phyloP scores from a whole-genome alignment of 1,140 invertebrate genomes.

The Meteorus sp. region DNA sequence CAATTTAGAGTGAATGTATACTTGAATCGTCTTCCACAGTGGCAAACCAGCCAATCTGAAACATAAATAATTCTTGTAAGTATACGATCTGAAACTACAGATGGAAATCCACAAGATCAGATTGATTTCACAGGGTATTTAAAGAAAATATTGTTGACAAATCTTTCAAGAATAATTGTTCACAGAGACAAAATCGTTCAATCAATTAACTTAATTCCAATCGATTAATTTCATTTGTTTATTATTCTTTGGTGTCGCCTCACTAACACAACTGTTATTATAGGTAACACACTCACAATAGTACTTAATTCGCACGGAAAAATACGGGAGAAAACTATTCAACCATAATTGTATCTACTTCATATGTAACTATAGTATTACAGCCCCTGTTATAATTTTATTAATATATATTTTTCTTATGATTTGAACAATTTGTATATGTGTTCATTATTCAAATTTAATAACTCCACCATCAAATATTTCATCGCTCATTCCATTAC shows the following conservation, averaged over 20 bases:
- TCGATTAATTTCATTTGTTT: slow-evolving; percentile 50
- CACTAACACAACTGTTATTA: background rate
- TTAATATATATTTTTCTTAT: slow-evolving; percentile 17
- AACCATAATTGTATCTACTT: slow-evolving; percentile 37
- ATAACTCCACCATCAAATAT: background rate
- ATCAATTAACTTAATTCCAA: background rate
- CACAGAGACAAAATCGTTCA: background rate
- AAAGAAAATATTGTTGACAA: background rate
- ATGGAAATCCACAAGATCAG: too few relatives aligned
- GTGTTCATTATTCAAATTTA: slow-evolving; percentile 1
- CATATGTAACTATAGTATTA: slow-evolving; percentile 22
- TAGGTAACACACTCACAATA: slow-evolving; percentile 32
- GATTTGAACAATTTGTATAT: slow-evolving; percentile 15
- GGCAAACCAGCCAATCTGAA: slow-evolving; percentile 41
- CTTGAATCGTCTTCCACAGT: slow-evolving; percentile 38
- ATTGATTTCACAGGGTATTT: background rate
- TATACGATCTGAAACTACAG: slow-evolving; percentile 14
- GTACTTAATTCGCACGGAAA: slow-evolving; percentile 22
- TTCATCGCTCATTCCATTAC: background rate
- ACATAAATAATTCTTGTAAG: slow-evolving; percentile 34
- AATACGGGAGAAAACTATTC: slow-evolving; percentile 32
- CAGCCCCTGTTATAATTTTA: background rate
- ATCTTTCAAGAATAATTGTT: background rate
- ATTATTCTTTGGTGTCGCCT: slow-evolving; percentile 40
- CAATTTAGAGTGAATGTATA: slow-evolving; percentile 35